Evolutionary conservation across 1,140 invertebrate genomes (phyloP).

Genomic region (Steinernema khuongi): DNA sequence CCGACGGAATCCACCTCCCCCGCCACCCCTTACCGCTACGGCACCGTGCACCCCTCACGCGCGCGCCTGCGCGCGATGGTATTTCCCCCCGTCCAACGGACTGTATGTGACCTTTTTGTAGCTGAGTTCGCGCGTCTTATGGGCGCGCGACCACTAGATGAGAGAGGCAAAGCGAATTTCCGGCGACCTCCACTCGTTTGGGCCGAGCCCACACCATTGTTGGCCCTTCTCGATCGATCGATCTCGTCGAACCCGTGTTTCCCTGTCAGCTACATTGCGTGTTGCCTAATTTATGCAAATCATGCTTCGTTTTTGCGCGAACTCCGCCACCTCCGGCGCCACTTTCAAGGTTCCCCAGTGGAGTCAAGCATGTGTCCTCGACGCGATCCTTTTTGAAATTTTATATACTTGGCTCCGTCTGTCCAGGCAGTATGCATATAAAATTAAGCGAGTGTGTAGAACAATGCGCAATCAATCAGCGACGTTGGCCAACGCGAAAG

Average conservation of each 20-base stretch:
- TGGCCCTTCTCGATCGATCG: conserved; percentile 6
- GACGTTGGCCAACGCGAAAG: background rate
- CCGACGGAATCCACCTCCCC: background rate
- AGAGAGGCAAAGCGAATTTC: background rate
- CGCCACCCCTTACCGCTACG: background rate
- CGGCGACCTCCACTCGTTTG: conserved; percentile 16
- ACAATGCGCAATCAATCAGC: conserved; percentile 16
- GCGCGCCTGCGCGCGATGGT: background rate
- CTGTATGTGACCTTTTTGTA: conserved; percentile 12
- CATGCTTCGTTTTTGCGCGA: background rate
- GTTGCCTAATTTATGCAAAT: conserved; percentile 5
- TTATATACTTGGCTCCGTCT: background rate
- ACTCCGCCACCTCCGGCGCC: background rate
- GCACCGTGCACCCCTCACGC: background rate
- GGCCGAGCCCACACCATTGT: conserved; percentile 10
- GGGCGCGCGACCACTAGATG: conserved; percentile 14
- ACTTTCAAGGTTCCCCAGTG: too few relatives aligned
- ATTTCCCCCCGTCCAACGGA: background rate
- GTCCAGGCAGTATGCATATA: background rate
- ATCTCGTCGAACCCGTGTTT: background rate
- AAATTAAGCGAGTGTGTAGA: background rate
- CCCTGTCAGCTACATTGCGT: background rate
- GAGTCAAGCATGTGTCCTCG: too few relatives aligned
- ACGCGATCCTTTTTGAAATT: too few relatives aligned
- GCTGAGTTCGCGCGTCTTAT: background rate